Conservation (phyloP, 2,888 invertebrate genomes). For the Zygogramma bicolorata region DNA sequence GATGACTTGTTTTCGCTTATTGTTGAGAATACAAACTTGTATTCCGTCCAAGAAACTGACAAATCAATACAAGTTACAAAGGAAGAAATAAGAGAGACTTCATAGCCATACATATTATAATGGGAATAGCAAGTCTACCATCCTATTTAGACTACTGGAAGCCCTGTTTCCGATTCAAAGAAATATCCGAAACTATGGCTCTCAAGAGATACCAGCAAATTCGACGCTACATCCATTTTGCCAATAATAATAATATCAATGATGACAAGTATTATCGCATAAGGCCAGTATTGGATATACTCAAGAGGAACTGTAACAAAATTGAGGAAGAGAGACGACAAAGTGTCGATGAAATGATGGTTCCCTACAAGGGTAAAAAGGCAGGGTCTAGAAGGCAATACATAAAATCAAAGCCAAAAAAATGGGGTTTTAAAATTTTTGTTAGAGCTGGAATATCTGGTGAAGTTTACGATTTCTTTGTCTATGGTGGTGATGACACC, state of each 20-base stretch:
- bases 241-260: slow-evolving; percentile 34
- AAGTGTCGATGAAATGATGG: slow-evolving; percentile 33
- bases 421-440: too few species aligned
- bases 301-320: slow-evolving; percentile 34
- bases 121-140: slow-evolving; percentile 27
- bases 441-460: slow-evolving; percentile 3
- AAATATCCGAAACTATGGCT: slow-evolving; percentile 42
- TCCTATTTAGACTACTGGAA: slow-evolving; percentile 34
- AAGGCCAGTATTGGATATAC: slow-evolving; percentile 33
- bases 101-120: slow-evolving; percentile 29
- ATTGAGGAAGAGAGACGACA: slow-evolving; percentile 32
- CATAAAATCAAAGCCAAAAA: slow-evolving; percentile 30
- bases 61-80: slow-evolving; percentile 24
- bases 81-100: slow-evolving; percentile 21
- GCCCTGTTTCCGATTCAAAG: slow-evolving; percentile 21
- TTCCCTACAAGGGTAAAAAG: slow-evolving; percentile 38
- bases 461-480: slow-evolving; percentile 14
- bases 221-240: slow-evolving; percentile 40
- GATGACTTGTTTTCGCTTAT: too few species aligned
- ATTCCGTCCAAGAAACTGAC: slow-evolving; percentile 19
- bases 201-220: slow-evolving; percentile 44
- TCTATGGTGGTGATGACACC: slow-evolving; percentile 18
- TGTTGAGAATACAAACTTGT: too few species aligned
- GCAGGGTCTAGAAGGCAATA: slow-evolving; percentile 23
- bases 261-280: slow-evolving; percentile 34